phyloP scores from a whole-genome alignment of 2,888 invertebrate genomes.

The Itoplectis maculator region DNA sequence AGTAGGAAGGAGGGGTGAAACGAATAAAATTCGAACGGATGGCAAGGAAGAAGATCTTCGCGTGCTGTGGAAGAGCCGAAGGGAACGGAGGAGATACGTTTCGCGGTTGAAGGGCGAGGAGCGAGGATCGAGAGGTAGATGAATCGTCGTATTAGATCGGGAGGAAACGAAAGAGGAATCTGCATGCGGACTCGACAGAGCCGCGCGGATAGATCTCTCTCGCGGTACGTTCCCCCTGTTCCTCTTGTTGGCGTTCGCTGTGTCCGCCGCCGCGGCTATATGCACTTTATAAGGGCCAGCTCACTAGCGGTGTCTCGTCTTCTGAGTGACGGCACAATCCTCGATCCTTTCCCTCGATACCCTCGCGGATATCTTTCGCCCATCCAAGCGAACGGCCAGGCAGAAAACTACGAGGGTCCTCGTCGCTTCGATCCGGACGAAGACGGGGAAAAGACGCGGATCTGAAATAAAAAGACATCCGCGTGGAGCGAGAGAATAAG shows the following conservation, averaged over 20 bases:
- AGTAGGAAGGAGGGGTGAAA: neutral
- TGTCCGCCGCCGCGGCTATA: constrained; percentile 41
- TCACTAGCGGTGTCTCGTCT: constrained; percentile 71
- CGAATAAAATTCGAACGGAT: neutral
- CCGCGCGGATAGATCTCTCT: constrained; percentile 60
- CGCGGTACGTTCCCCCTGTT: constrained; percentile 34
- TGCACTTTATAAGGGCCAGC: constrained; percentile 77
- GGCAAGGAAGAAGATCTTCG: constrained; percentile 1
- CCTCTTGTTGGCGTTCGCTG: constrained; percentile 34
- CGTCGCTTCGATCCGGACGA: constrained; percentile 49
- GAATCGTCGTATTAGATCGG: constrained; percentile 59
- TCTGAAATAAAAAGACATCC: constrained; percentile 2
- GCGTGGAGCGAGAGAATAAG: neutral
- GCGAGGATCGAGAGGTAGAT: constrained; percentile 55
- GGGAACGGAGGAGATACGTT: constrained; percentile 33
- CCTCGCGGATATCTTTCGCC: constrained; percentile 62
- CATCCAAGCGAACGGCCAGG: constrained; percentile 54
- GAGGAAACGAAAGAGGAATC: constrained; percentile 68
- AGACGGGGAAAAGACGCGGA: constrained; percentile 34
- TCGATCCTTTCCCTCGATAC: constrained; percentile 74
- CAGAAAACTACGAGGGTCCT: constrained; percentile 26
- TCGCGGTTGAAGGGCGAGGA: constrained; percentile 51
- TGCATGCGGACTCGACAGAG: constrained; percentile 68
- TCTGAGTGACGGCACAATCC: constrained; percentile 83
- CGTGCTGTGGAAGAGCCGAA: neutral